phyloP scores from a whole-genome alignment of 1,140 invertebrate species.

The Popillia japonica region DNA sequence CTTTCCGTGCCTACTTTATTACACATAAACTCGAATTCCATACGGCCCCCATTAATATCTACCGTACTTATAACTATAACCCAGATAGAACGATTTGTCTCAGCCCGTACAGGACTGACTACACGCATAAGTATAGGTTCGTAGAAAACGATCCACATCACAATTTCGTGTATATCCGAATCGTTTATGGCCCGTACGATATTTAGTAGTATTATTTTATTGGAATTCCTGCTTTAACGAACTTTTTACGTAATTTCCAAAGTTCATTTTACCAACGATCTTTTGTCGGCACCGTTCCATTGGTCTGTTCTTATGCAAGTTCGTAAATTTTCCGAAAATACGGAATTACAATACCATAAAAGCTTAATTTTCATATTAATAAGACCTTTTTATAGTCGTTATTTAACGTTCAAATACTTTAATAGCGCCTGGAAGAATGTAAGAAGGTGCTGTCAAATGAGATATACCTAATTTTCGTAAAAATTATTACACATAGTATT shows the following conservation, averaged over 20 bases:
- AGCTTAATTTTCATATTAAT: neutral
- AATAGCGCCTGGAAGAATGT: no score
- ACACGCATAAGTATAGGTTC: neutral
- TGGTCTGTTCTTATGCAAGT: neutral
- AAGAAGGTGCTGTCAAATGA: no score
- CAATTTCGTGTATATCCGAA: no score
- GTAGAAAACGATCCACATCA: neutral
- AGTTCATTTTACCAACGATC: neutral
- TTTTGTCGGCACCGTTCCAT: neutral
- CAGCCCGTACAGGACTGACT: no score
- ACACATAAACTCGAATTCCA: neutral
- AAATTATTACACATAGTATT: no score
- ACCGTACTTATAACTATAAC: neutral
- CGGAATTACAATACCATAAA: neutral
- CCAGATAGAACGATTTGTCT: neutral
- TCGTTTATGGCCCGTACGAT: neutral
- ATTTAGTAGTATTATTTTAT: conserved; percentile 2
- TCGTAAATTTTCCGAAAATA: neutral
- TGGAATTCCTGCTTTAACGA: neutral
- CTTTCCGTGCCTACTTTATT: neutral
- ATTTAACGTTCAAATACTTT: no score
- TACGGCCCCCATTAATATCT: neutral
- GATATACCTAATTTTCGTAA: no score
- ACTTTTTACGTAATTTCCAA: neutral
- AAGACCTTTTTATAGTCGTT: neutral